phyloP scores from a whole-genome alignment of 2,113 vertebrate species.

The Hemiprocne comata region DNA sequence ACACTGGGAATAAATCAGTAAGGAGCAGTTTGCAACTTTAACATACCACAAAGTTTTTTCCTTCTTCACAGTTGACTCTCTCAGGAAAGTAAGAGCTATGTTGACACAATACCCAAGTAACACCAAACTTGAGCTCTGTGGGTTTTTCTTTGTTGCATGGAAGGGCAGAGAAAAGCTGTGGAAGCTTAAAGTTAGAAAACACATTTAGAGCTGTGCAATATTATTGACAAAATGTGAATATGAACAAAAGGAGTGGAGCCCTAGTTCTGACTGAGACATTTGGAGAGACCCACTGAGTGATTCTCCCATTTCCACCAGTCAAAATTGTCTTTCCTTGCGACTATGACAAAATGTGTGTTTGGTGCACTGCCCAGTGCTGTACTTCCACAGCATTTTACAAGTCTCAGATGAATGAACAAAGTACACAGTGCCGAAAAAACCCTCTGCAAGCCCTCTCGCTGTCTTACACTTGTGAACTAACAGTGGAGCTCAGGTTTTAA shows the following conservation, averaged over 20 bases:
- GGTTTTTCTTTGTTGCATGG: background rate
- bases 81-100: background rate
- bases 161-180: background rate
- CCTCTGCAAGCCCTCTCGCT: background rate
- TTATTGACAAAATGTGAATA: background rate
- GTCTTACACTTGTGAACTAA: background rate
- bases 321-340: background rate
- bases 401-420: background rate
- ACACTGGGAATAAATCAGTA: conserved; percentile 3
- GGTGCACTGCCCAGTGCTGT: background rate
- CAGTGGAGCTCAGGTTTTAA: background rate
- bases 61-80: background rate
- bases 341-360: background rate
- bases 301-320: background rate
- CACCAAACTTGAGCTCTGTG: background rate
- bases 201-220: background rate
- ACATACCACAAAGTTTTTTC: background rate
- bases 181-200: background rate
- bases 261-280: background rate
- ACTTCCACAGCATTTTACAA: background rate
- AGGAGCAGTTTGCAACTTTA: background rate
- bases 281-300: background rate
- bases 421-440: background rate
- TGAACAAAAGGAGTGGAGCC: background rate
- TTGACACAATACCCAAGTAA: background rate